Base-by-base conservation (phyloP, 2,797 vertebrate genomes). In the Ceryle rudis region DNA sequence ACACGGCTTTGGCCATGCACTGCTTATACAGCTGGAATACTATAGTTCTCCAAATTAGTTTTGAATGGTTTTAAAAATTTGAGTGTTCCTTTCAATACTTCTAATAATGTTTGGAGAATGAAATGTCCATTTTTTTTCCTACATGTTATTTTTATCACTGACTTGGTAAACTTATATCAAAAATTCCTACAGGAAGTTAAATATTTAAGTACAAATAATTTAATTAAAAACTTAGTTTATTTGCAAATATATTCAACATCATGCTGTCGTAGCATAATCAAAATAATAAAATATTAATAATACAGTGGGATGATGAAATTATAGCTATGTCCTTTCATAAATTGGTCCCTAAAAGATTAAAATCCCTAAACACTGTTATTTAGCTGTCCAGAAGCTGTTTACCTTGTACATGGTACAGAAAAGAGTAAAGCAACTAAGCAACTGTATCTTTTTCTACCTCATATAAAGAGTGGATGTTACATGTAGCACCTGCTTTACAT, bases 171-270 rank as follows among this genome's bases (percentile, higher is more conserved):
- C 88, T 70, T 78, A 17, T 71, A 82, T 78, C 64, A 77, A 73
- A 88, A 96, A 94, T 91, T 95, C 39, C 39, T 39, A 39, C 39
- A 89, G n/a, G 46, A 46, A 47, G 21, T 83, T 94, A 97, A 94
- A 95, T 96, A 95, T 96, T 97, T 97, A n/a, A 75, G 39, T 61
- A 71, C 16, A 71, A 61, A 87, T 96, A 92, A 97, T 97, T 96
- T 54, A 95, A 70, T 97, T 96, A 96, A 88, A 77, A 75, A 81
- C 92, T 66, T 19, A 16, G 16, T 90, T 95, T 95, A 97, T 96
- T 70, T 89, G 16, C 60, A 92, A 69, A 57, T 95, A 62, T 55
- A 29, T 62, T 65, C 65, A 66, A 64, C 96, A 94, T 95, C 79
- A 55, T 81, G 71, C 58, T 95, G 62, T 79, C 96, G 42, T 74